phyloP scores from a whole-genome alignment of 2,797 vertebrate species.

The Lacerta agilis region DNA sequence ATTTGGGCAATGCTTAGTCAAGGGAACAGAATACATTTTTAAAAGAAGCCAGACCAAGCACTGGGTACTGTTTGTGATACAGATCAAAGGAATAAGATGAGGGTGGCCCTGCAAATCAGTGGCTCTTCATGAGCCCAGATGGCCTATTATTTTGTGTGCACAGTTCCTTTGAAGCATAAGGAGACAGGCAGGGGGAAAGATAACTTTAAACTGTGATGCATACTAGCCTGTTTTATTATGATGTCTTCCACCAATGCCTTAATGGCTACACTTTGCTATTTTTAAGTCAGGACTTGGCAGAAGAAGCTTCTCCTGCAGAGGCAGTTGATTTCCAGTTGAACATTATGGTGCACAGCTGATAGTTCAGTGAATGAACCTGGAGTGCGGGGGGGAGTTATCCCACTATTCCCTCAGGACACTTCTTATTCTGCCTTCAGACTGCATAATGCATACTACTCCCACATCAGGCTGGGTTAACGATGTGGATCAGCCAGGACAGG shows the following conservation, averaged over 20 bases:
- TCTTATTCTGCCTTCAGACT: background rate
- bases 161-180: background rate
- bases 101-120: background rate
- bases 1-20: too few relatives aligned
- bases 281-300: background rate
- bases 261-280: background rate
- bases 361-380: background rate
- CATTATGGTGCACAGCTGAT: background rate
- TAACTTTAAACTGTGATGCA: constrained; percentile 2
- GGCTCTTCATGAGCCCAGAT: constrained; percentile 1
- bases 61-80: constrained; percentile 17
- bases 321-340: background rate
- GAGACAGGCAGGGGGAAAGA: fast-evolving
- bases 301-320: background rate
- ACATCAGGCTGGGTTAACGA: background rate
- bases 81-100: constrained; percentile 28
- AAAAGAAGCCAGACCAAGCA: constrained; percentile 28
- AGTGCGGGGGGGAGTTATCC: background rate
- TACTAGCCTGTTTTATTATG: background rate
- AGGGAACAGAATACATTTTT: constrained; percentile 3
- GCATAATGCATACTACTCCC: background rate
- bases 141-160: background rate
- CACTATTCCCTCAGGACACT: background rate
- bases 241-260: background rate
- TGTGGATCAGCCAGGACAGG: too few relatives aligned